Conservation (phyloP, 2,797 vertebrate genomes). For the Cacajao melanocephalus region DNA sequence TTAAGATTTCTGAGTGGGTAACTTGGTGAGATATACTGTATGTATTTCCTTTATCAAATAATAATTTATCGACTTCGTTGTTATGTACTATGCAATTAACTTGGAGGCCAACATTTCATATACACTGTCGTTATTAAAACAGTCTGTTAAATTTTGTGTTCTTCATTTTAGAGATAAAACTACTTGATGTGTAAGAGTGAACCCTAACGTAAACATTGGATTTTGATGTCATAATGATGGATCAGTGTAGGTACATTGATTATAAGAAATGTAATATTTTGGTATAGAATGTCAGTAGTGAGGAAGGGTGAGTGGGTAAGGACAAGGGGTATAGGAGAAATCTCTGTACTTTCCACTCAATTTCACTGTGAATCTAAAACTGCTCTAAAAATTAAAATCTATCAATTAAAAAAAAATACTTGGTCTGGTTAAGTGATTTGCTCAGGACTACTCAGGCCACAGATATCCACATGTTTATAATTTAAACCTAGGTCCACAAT, state of each 20-base stretch:
- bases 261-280: not conserved
- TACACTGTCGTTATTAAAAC: not conserved
- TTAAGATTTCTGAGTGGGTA: not conserved
- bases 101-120: not conserved
- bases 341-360: not conserved
- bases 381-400: not conserved
- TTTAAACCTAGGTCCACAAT: not conserved
- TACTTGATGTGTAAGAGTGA: not conserved
- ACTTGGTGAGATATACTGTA: not conserved
- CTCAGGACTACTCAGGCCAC: not conserved
- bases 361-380: not conserved
- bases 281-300: too few species aligned
- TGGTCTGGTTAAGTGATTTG: not conserved
- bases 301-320: accelerated
- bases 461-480: not conserved
- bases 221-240: not conserved
- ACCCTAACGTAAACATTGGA: not conserved
- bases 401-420: not conserved
- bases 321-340: accelerated
- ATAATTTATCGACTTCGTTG: not conserved
- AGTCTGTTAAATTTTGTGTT: not conserved
- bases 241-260: not conserved
- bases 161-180: not conserved
- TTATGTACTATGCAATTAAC: not conserved
- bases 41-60: not conserved